These are phyloP conservation scores for Colossoma macropomum DNA, from an alignment of 2,113 vertebrate species.

Conservation along the genomic window DNA sequence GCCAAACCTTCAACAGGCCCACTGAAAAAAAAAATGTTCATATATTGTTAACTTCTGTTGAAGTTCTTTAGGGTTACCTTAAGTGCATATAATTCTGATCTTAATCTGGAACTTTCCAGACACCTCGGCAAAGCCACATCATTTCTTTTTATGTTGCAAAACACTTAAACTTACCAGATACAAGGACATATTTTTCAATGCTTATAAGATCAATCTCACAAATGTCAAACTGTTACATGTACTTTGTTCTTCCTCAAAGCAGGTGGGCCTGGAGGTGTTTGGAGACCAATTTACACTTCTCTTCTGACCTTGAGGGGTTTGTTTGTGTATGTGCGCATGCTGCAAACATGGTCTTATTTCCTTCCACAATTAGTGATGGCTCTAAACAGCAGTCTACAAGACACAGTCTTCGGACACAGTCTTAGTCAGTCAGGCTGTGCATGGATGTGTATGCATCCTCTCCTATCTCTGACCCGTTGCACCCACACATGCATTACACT, in stretches of 20 bases:
- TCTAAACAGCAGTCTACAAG: background rate
- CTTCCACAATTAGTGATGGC: background rate
- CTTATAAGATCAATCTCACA: background rate
- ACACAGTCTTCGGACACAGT: background rate
- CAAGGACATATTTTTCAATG: background rate
- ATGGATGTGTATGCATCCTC: background rate
- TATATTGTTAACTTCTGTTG: background rate
- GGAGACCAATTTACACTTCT: background rate
- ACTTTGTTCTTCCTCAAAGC: background rate
- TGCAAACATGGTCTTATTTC: background rate
- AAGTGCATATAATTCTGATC: background rate
- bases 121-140: background rate
- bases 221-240: background rate
- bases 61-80: background rate
- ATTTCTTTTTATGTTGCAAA: background rate
- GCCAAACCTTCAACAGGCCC: background rate
- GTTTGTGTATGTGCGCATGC: background rate
- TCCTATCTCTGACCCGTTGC: too few species aligned
- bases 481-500: too few species aligned
- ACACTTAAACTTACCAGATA: background rate
- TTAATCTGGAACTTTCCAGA: background rate
- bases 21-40: background rate
- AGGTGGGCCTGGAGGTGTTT: background rate
- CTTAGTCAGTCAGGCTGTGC: background rate
- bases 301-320: slow-evolving; percentile 13